Evolutionary conservation across 2,797 vertebrate species (phyloP).

Genomic region (Manis javanica): DNA sequence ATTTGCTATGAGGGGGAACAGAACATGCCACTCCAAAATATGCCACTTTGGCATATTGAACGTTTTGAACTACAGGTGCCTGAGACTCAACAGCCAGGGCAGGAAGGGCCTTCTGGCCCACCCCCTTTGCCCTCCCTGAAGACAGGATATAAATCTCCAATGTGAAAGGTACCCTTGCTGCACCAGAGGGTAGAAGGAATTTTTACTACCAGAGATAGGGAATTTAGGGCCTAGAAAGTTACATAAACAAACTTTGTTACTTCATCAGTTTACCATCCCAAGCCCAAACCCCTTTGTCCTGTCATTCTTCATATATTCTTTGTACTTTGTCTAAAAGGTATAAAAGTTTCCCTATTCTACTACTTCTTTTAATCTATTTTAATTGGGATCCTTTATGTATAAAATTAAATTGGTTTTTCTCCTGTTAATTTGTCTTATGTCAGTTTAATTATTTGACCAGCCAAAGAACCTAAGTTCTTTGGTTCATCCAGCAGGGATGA

Average conservation of each 20-base stretch:
- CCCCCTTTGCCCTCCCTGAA: not conserved
- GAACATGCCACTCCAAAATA: not conserved
- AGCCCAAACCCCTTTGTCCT: not conserved
- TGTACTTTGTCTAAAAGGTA: not conserved
- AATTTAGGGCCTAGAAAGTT: not conserved
- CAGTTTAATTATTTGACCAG: not conserved
- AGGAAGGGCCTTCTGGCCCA: not conserved
- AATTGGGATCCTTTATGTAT: not conserved
- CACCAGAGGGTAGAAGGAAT: not conserved
- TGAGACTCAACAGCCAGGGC: not conserved
- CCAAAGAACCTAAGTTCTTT: not conserved
- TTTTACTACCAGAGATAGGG: not conserved
- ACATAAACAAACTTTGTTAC: not conserved
- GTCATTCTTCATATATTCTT: not conserved
- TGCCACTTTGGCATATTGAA: not conserved
- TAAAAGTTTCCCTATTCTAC: not conserved
- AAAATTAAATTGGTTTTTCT: not conserved
- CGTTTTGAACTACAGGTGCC: not conserved
- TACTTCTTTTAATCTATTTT: not conserved
- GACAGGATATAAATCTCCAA: not conserved
- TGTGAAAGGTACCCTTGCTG: not conserved
- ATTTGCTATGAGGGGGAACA: not conserved
- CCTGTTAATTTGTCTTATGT: not conserved
- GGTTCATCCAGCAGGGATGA: not conserved
- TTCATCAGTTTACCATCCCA: not conserved